Percentiles rank a stretch among this genome's conserved stretches.
phyloP scores from a whole-genome alignment of 2,888 invertebrate genomes.

The Ophioninae sp. region DNA sequence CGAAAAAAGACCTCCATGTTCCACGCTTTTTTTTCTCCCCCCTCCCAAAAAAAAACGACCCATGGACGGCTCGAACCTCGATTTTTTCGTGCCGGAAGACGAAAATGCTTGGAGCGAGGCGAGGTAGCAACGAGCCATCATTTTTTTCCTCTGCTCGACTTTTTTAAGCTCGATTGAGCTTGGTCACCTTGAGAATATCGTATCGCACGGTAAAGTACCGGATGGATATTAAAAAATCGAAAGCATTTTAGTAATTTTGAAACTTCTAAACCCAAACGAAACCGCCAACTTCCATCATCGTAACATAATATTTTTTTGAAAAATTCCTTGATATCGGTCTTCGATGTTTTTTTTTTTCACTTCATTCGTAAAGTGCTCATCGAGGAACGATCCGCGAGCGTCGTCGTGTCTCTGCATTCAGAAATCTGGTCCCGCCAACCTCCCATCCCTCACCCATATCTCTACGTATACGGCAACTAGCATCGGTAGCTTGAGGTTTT shows the following conservation, averaged over 20 bases:
- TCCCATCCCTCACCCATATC: constrained; percentile 5
- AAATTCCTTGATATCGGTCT: background rate
- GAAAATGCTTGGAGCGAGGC: constrained; percentile 28
- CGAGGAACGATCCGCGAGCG: background rate
- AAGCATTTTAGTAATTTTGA: background rate
- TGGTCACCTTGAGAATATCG: background rate
- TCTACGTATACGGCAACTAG: constrained; percentile 12
- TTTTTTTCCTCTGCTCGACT: constrained; percentile 1
- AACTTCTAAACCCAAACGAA: background rate
- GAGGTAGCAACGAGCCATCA: constrained; percentile 25
- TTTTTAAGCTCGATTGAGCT: background rate
- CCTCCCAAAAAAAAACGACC: background rate
- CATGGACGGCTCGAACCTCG: constrained; percentile 6
- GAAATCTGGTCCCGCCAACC: background rate
- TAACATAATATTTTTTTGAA: background rate
- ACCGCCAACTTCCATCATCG: background rate
- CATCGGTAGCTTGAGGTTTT: constrained; percentile 52
- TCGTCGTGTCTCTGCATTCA: background rate
- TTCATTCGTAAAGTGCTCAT: background rate
- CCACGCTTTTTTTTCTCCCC: constrained; percentile 10
- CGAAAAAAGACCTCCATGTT: constrained; percentile 26
- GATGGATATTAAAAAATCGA: too few relatives aligned
- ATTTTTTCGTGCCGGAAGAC: constrained; percentile 20
- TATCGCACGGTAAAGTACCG: background rate
- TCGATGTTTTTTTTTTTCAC: background rate